Conservation (phyloP, 1,140 invertebrate species). For the Neuroterus valhalla region DNA sequence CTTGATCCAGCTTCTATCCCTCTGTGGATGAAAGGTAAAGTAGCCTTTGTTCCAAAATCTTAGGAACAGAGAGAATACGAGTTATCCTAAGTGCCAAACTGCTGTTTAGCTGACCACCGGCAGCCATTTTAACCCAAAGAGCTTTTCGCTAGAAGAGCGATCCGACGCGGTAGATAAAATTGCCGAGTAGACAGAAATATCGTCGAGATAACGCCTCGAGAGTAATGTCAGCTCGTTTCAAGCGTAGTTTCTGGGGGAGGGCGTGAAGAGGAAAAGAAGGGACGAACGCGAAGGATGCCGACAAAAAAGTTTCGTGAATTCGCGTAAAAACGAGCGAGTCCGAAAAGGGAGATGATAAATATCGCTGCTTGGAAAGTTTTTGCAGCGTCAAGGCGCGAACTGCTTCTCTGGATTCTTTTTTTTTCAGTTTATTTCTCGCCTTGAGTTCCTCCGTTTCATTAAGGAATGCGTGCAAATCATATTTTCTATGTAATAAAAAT, state of each 20-base stretch:
- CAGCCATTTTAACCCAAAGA: constrained; percentile 41
- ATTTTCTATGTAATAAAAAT: too few relatives aligned
- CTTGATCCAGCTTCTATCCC: not conserved
- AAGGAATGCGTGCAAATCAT: not conserved
- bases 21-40: not conserved
- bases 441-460: constrained; percentile 25
- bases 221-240: constrained; percentile 36
- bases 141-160: constrained; percentile 39
- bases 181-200: constrained; percentile 55
- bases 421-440: constrained; percentile 28
- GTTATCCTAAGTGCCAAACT: not conserved
- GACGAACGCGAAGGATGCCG: constrained; percentile 2
- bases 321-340: constrained; percentile 44
- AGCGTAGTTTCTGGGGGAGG: constrained; percentile 13
- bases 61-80: not conserved
- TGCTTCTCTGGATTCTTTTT: constrained; percentile 35
- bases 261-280: constrained; percentile 39
- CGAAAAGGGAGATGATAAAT: constrained; percentile 52
- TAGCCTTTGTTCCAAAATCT: not conserved
- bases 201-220: constrained; percentile 50
- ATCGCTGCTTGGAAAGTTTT: constrained; percentile 54
- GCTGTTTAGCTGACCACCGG: constrained; percentile 39
- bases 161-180: constrained; percentile 47
- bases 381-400: constrained; percentile 55
- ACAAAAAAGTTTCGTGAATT: constrained; percentile 52